These are phyloP conservation scores for Trachelus tabidus DNA, from an alignment of 2,888 invertebrate species.

Conservation along the genomic window DNA sequence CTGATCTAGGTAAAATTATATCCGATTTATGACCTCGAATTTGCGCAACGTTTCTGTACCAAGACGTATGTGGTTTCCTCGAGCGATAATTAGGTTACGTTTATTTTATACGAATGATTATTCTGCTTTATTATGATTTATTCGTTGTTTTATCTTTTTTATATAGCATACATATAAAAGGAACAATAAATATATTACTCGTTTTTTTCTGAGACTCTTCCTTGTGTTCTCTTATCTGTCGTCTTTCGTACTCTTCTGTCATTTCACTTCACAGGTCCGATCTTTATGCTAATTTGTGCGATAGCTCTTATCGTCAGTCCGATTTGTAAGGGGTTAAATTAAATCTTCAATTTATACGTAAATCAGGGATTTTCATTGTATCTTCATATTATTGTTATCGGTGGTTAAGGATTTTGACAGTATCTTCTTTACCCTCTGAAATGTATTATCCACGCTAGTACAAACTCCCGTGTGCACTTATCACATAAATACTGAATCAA, in stretches of 20 bases:
- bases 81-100: background rate
- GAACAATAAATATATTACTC: background rate
- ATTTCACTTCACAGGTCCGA: background rate
- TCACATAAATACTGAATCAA: background rate
- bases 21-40: too few species aligned
- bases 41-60: background rate
- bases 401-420: background rate
- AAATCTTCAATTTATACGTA: background rate
- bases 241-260: background rate
- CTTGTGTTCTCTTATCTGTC: background rate
- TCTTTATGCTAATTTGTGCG: too few species aligned
- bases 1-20: too few species aligned
- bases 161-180: background rate
- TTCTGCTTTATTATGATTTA: background rate
- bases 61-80: background rate
- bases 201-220: too few species aligned
- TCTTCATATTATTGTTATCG: background rate
- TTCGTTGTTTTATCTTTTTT: background rate
- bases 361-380: constrained; percentile 1
- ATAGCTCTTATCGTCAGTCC: too few species aligned
- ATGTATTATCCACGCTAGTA: background rate
- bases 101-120: constrained; percentile 1
- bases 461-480: constrained; percentile 3
- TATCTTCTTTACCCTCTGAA: too few species aligned
- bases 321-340: too few species aligned